Conservation (phyloP, 2,888 invertebrate genomes). For the Prosopocoilus inquinatus region DNA sequence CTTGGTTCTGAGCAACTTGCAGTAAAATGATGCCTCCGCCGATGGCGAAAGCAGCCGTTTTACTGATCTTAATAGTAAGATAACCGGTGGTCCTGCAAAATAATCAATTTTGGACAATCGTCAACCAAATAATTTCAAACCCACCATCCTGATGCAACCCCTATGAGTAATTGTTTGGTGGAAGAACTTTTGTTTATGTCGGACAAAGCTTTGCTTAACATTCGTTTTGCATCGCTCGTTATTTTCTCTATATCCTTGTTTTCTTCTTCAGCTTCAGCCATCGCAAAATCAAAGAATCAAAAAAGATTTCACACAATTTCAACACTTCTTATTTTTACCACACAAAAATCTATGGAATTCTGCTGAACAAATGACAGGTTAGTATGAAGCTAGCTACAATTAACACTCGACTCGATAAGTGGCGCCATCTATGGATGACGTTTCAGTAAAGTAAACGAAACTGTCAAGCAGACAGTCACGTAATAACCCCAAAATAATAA, state of each 20-base stretch:
- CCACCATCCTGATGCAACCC: conserved; percentile 83
- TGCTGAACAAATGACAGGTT: too few species aligned
- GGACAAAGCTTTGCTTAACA: conserved; percentile 9
- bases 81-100: conserved; percentile 54
- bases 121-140: conserved; percentile 23
- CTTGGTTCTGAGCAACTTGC: conserved; percentile 58
- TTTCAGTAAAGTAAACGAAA: too few species aligned
- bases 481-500: too few species aligned
- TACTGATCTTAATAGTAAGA: conserved; percentile 57
- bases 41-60: conserved; percentile 55
- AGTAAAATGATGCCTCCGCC: conserved; percentile 57
- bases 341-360: too few species aligned
- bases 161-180: conserved; percentile 77
- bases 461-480: too few species aligned
- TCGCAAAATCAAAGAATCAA: too few species aligned
- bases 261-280: background rate
- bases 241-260: conserved; percentile 10
- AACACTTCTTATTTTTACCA: too few species aligned
- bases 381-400: too few species aligned
- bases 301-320: too few species aligned
- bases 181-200: conserved; percentile 72
- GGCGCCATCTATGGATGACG: too few species aligned
- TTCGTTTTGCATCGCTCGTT: conserved; percentile 15
- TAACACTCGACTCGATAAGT: too few species aligned
- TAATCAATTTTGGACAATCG: background rate